Base-by-base conservation (phyloP, 2,797 vertebrate species). In the Bucorvus abyssinicus region DNA sequence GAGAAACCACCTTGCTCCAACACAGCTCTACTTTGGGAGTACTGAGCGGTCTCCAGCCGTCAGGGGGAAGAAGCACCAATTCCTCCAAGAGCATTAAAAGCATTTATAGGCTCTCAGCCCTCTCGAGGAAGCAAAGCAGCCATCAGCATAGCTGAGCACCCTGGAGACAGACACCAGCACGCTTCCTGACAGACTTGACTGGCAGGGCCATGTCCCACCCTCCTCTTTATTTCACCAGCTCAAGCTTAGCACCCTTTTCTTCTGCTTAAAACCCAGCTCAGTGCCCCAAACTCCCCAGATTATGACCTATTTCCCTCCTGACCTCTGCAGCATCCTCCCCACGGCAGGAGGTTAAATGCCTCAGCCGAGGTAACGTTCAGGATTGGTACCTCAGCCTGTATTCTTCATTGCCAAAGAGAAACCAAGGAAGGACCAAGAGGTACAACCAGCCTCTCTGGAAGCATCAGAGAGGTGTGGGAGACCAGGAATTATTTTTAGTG, bases 41-140 rank as follows among this genome's bases (percentile, higher is more conserved):
- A 9, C 38, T 0, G 1, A 38, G 56, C 0, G 0, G n/a, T n/a
- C 61, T 59, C 34, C 73, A 74, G 50, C 49, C 67, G 30, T 8
- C 44, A 21, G 40, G 40, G 20, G 32, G 18, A 79, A 59, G 56
- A 71, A 12, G n/a, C 42, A 50, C 29, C 26, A 16, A 6, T 6
- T 30, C 23, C 12, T 40, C 18, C 6, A 18, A 18, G 14, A 60
- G 11, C 13, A 4, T 22, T 84, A 60, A 70, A 70, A 64, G 34
- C 52, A 12, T 74, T 93, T 52, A 14, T 34, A 32, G 10, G 10
- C 7, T 57, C 21, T 29, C 60, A 68, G 19, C 7, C 21, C 26
- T 77, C 36, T 30, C 56, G 34, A 40, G 44, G 29, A 71, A 73
- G 19, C 47, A 23, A 60, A 34, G 40, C 82, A 68, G 24, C 55